Evolutionary conservation across 2,888 invertebrate genomes (phyloP).

Genomic region (Eupeodes luniger): DNA sequence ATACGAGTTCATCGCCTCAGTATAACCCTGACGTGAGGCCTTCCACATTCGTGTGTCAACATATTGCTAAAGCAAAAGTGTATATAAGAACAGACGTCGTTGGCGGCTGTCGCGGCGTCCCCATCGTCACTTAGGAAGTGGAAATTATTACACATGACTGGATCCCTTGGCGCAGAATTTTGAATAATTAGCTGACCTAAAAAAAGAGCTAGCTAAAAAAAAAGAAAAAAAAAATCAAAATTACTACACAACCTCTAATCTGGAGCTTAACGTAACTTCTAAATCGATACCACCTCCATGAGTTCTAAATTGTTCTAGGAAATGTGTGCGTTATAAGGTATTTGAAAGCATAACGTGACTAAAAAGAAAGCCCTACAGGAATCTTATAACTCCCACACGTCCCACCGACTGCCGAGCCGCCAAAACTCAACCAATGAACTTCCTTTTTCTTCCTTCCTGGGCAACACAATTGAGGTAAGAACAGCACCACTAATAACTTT

Average conservation of each 20-base stretch:
- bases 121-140: neutral
- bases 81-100: neutral
- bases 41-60: constrained; percentile 13
- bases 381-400: constrained; percentile 17
- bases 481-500: constrained; percentile 60
- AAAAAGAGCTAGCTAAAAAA: constrained; percentile 25
- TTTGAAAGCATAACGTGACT: constrained; percentile 63
- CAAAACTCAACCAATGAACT: constrained; percentile 55
- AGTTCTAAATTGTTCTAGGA: constrained; percentile 24
- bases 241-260: constrained; percentile 32
- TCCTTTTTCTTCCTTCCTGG: constrained; percentile 64
- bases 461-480: constrained; percentile 61
- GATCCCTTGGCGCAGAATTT: constrained; percentile 9
- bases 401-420: neutral
- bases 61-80: neutral
- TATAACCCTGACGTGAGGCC: constrained; percentile 23
- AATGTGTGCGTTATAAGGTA: constrained; percentile 54
- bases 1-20: constrained; percentile 17
- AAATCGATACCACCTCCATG: constrained; percentile 44
- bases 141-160: constrained; percentile 18
- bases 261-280: constrained; percentile 27
- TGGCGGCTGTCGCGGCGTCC: neutral
- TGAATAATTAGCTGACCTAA: constrained; percentile 42
- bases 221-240: neutral
- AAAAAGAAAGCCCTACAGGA: constrained; percentile 46